Conservation (phyloP, 2,797 vertebrate genomes). For the Aldrovandia affinis region DNA sequence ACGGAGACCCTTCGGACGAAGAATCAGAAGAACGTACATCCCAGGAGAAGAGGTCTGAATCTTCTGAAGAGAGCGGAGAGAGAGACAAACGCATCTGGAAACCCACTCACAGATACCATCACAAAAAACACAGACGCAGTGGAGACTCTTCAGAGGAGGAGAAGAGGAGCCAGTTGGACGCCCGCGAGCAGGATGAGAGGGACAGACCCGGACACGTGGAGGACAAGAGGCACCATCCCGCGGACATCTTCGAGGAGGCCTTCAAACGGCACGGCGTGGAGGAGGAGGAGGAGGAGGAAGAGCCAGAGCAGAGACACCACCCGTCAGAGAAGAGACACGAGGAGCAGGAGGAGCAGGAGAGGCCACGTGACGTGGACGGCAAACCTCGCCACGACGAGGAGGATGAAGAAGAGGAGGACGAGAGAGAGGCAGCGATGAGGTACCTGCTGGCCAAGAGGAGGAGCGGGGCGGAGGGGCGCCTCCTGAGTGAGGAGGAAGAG, state of each 20-base stretch:
- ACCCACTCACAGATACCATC: conserved; percentile 52
- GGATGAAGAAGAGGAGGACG: conserved; percentile 40
- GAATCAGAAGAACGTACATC: conserved; percentile 29
- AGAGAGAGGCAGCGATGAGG: conserved; percentile 60
- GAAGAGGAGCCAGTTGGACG: conserved; percentile 44
- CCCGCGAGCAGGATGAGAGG: conserved; percentile 12
- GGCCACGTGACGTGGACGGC: conserved; percentile 40
- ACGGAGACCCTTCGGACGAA: conserved; percentile 30
- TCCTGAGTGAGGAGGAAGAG: conserved; percentile 51
- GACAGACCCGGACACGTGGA: conserved; percentile 45
- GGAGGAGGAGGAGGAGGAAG: conserved; percentile 42
- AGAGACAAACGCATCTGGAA: conserved; percentile 44
- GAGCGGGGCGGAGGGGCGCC: conserved; percentile 53
- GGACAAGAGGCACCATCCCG: conserved; percentile 35
- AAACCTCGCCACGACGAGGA: conserved; percentile 34
- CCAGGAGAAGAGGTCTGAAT: background rate
- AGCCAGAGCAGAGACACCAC: conserved; percentile 55
- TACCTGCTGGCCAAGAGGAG: conserved; percentile 68
- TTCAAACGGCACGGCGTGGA: conserved; percentile 5
- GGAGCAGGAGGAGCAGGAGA: conserved; percentile 46
- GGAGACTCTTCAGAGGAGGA: conserved; percentile 53
- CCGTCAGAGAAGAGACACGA: conserved; percentile 49
- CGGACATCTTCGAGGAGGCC: conserved; percentile 39
- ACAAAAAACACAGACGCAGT: conserved; percentile 53
- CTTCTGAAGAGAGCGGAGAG: conserved; percentile 34